These are phyloP conservation scores for Maccullochella peelii DNA, from an alignment of 2,113 vertebrate species.

Conservation along the genomic window DNA sequence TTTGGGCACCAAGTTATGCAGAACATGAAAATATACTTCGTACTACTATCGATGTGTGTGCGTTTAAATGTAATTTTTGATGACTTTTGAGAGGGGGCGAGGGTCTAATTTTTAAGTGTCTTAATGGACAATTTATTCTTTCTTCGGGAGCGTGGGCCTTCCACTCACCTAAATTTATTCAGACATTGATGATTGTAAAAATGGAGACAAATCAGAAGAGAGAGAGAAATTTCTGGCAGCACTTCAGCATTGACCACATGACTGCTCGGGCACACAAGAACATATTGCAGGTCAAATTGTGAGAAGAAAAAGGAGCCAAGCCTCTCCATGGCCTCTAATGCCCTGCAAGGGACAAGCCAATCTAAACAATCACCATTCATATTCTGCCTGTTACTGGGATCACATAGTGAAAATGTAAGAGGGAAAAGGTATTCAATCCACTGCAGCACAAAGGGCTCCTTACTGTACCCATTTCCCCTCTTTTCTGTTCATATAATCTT, in stretches of 20 bases:
- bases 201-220: not conserved
- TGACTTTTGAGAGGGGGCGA: not conserved
- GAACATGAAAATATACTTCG: not conserved
- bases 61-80: not conserved
- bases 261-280: not conserved
- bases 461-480: not conserved
- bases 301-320: not conserved
- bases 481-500: slow-evolving; percentile 15
- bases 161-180: not conserved
- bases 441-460: not conserved
- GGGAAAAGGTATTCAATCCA: slow-evolving; percentile 3
- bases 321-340: not conserved
- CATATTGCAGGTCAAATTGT: slow-evolving; percentile 13
- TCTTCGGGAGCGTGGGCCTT: not conserved
- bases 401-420: not conserved
- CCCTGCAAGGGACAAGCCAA: not conserved
- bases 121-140: not conserved
- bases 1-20: not conserved
- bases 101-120: not conserved
- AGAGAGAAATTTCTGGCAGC: not conserved
- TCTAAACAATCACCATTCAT: slow-evolving; percentile 11
- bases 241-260: not conserved
- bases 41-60: not conserved
- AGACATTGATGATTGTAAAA: not conserved
- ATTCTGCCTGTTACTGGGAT: slow-evolving; percentile 10